Conservation (phyloP, 1,140 invertebrate genomes). For the Dryas iulia region DNA sequence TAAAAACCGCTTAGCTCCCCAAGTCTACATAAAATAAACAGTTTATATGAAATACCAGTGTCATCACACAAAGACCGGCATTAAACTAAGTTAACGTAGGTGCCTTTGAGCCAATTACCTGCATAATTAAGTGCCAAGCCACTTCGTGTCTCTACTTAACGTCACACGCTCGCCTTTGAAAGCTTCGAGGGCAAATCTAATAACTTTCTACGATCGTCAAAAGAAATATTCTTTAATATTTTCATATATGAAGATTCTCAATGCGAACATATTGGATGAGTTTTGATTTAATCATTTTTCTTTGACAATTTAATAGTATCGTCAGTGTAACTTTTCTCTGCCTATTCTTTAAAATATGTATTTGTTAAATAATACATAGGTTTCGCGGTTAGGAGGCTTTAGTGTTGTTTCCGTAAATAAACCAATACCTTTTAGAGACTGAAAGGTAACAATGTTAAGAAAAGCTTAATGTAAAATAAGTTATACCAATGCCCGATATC, state of each 20-base stretch:
- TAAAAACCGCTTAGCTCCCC: background rate
- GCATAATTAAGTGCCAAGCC: constrained; percentile 8
- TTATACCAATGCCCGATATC: no score
- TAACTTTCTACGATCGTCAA: background rate
- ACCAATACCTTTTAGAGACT: no score
- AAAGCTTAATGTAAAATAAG: no score
- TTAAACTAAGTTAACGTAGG: constrained; percentile 6
- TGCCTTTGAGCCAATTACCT: constrained; percentile 5
- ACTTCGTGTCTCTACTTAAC: constrained; percentile 5
- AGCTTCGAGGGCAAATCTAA: background rate
- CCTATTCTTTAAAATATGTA: no score
- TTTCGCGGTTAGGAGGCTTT: no score
- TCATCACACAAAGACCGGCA: background rate
- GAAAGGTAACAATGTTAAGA: no score
- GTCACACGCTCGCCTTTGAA: background rate
- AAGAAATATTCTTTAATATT: background rate
- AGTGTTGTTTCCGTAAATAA: no score
- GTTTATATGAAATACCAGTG: background rate
- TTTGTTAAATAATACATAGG: no score
- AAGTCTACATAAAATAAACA: background rate
- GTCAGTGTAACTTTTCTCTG: no score
- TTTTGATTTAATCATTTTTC: no score
- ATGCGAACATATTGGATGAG: background rate
- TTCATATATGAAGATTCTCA: background rate
- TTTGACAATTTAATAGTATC: no score